Evolutionary conservation across 1,140 invertebrate genomes (phyloP).

Genomic region (Bicyclus anynana): DNA sequence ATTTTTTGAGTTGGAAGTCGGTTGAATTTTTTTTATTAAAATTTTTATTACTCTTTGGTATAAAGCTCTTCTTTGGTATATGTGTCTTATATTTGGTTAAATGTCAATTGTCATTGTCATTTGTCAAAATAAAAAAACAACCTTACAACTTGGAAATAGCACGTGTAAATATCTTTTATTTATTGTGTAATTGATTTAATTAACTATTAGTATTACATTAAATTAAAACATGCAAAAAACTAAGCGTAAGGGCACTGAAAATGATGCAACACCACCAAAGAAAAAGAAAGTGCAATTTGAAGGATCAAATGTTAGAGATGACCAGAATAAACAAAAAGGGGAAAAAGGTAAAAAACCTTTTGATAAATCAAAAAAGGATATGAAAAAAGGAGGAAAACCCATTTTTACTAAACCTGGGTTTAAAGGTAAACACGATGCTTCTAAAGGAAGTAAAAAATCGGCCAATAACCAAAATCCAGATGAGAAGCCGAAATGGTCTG

Average conservation of each 20-base stretch:
- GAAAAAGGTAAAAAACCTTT: slow-evolving; percentile 8
- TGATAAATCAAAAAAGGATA: slow-evolving; percentile 21
- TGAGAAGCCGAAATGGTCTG: slow-evolving; percentile 84
- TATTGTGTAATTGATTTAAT: background rate
- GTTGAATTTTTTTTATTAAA: no score
- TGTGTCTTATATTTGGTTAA: no score
- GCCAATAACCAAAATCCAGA: slow-evolving; percentile 26
- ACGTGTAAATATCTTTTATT: background rate
- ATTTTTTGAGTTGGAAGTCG: no score
- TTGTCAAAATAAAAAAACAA: background rate
- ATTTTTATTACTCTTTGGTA: no score
- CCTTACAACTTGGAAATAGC: background rate
- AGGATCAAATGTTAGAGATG: slow-evolving; percentile 19
- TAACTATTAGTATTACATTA: background rate
- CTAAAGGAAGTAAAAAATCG: slow-evolving; percentile 28
- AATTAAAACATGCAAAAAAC: slow-evolving; percentile 48
- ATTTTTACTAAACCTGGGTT: slow-evolving; percentile 27
- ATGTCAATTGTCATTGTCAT: background rate
- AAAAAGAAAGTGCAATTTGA: slow-evolving; percentile 52
- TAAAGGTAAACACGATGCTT: slow-evolving; percentile 33
- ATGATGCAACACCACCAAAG: slow-evolving; percentile 32
- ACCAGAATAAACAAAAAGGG: slow-evolving; percentile 20
- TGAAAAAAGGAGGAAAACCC: slow-evolving; percentile 40
- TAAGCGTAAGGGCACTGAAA: slow-evolving; percentile 51
- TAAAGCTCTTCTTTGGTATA: no score